Percentiles rank a stretch among this genome's conserved stretches.
phyloP scores from a whole-genome alignment of 1,140 invertebrate species.

The Riptortus pedestris region DNA sequence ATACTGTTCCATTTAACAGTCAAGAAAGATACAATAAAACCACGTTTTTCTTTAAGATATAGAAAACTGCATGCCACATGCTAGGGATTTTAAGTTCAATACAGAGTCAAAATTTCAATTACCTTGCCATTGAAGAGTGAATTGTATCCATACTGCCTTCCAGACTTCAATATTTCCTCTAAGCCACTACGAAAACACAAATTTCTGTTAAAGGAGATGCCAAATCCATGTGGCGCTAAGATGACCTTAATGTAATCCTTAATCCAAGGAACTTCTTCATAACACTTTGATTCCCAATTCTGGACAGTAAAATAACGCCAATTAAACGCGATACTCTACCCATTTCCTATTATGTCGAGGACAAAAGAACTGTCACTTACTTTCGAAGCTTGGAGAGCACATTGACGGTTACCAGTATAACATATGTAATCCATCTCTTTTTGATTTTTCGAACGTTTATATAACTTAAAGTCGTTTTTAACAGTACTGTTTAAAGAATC shows the following conservation, averaged over 20 bases:
- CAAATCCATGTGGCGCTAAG: slow-evolving; percentile 3
- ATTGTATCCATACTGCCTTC: background rate
- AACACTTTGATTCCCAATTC: background rate
- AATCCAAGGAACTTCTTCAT: background rate
- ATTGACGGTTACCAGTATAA: slow-evolving; percentile 1
- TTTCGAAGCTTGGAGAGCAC: background rate
- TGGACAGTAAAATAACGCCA: background rate
- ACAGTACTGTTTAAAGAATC: background rate
- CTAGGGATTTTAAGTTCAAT: no score
- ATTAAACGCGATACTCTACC: background rate
- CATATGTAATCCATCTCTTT: slow-evolving; percentile 4
- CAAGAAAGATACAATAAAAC: no score
- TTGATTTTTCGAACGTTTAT: background rate
- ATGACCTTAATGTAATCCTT: slow-evolving; percentile 3
- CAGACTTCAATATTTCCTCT: background rate
- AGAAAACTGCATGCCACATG: no score
- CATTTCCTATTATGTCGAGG: no score
- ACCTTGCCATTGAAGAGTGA: background rate
- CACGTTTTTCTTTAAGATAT: no score
- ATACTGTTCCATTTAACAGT: no score
- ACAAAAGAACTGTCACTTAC: no score
- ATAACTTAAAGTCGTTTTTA: background rate
- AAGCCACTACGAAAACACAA: background rate
- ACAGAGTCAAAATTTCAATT: no score
- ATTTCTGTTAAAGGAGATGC: background rate